Evolutionary conservation across 2,113 vertebrate species (phyloP).

Genomic region (Bombycilla garrulus): DNA sequence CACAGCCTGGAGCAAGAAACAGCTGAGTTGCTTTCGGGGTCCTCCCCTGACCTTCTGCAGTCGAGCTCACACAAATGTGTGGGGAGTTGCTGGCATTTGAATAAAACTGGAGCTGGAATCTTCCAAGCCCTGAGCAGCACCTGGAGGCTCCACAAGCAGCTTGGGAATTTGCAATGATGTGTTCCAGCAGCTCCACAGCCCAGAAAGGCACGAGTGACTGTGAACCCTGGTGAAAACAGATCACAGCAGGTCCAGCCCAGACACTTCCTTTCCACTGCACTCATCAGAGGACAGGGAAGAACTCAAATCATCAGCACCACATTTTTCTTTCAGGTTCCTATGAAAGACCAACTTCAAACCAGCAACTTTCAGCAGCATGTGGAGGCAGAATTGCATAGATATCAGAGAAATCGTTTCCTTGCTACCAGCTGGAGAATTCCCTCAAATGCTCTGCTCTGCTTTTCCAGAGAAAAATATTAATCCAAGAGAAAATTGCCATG

Average conservation of each 20-base stretch:
- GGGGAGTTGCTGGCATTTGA: not conserved
- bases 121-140: not conserved
- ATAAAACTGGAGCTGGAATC: not conserved
- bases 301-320: not conserved
- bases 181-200: not conserved
- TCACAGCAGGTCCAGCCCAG: not conserved
- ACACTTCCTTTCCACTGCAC: not conserved
- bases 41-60: not conserved
- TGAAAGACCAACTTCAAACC: not conserved
- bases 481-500: not conserved
- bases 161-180: not conserved
- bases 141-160: not conserved
- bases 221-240: not conserved
- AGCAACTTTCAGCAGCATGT: not conserved
- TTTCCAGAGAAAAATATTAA: not conserved
- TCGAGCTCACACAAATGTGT: not conserved
- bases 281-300: not conserved
- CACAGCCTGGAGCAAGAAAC: not conserved
- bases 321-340: not conserved
- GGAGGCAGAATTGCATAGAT: not conserved
- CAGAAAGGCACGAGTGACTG: fast-evolving
- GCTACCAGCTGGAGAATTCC: not conserved
- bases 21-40: not conserved
- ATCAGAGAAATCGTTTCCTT: not conserved
- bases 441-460: not conserved